Evolutionary conservation across 2,888 invertebrate genomes (phyloP).

Genomic region (Erynnis tages): DNA sequence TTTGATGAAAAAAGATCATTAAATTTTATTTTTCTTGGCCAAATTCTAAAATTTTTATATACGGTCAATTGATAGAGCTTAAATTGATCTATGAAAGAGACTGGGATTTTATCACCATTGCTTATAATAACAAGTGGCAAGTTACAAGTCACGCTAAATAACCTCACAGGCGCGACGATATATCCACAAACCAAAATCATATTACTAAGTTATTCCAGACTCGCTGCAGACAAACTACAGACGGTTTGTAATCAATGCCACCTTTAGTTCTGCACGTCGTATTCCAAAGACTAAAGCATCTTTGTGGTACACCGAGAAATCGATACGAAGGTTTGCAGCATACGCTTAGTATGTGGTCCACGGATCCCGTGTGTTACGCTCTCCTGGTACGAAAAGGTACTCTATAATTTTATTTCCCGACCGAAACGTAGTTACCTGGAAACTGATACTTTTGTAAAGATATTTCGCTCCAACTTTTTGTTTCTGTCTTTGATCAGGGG

Average conservation of each 20-base stretch:
- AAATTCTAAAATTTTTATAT: no score
- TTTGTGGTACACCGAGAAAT: slow-evolving; percentile 56
- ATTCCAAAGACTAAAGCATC: slow-evolving; percentile 18
- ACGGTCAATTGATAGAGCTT: no score
- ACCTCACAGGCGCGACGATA: neutral
- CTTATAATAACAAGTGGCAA: no score
- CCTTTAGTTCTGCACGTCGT: slow-evolving; percentile 15
- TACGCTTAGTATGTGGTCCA: slow-evolving; percentile 63
- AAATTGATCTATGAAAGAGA: no score
- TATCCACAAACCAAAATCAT: neutral
- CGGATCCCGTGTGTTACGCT: slow-evolving; percentile 68
- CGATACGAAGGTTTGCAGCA: slow-evolving; percentile 53
- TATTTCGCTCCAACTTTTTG: slow-evolving; percentile 50
- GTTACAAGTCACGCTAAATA: neutral
- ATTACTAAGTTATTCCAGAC: slow-evolving; percentile 7
- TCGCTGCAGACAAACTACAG: slow-evolving; percentile 11
- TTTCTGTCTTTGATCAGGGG: slow-evolving; percentile 47
- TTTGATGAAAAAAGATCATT: no score
- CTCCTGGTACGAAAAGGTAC: slow-evolving; percentile 73
- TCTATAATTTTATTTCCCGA: slow-evolving; percentile 80
- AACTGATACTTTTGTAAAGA: slow-evolving; percentile 71
- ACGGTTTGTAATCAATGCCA: slow-evolving; percentile 24
- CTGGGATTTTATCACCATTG: no score
- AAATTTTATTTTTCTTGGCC: no score
- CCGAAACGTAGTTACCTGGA: slow-evolving; percentile 74